phyloP scores from a whole-genome alignment of 1,140 invertebrate species.

The Nasonia giraulti region DNA sequence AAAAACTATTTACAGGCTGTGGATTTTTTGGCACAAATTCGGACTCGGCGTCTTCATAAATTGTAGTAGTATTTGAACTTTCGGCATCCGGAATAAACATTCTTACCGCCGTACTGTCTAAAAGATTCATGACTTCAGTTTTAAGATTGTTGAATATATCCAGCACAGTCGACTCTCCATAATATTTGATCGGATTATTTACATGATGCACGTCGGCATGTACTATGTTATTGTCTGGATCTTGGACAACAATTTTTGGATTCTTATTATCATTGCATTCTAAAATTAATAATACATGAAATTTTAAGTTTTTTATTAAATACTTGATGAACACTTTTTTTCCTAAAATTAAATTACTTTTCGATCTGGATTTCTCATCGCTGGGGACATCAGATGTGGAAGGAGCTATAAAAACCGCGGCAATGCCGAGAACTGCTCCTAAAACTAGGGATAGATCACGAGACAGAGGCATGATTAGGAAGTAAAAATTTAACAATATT shows the following conservation, averaged over 20 bases:
- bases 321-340: background rate
- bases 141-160: constrained; percentile 3
- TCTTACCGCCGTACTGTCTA: background rate
- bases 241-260: background rate
- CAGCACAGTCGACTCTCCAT: constrained; percentile 22
- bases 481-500: background rate
- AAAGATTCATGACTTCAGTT: background rate
- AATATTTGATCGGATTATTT: background rate
- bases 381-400: background rate
- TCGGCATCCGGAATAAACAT: background rate
- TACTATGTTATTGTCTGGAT: background rate
- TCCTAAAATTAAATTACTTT: background rate
- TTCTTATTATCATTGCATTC: background rate
- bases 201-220: background rate
- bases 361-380: background rate
- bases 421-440: constrained; percentile 24
- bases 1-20: background rate
- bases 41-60: background rate
- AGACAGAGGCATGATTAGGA: background rate
- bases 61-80: background rate
- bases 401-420: constrained; percentile 22
- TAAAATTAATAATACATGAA: background rate
- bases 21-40: no score
- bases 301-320: background rate
- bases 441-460: constrained; percentile 27